Evolutionary conservation across 53 echinoderm and acorn worm genomes (phyloP).

Genomic region (Arbacia lixula): DNA sequence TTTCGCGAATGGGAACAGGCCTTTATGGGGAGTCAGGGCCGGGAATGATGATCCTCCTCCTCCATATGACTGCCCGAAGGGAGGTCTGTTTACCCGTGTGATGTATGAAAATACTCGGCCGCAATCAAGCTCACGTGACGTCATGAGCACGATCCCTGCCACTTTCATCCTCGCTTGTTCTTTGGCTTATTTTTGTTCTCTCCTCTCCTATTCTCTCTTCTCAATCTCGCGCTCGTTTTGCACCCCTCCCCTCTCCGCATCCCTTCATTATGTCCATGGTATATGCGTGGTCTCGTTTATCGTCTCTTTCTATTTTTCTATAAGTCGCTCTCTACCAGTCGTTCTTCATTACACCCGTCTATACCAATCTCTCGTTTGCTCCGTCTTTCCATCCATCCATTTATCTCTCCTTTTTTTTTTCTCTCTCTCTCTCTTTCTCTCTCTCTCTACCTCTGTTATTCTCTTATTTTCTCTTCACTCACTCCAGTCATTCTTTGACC

Average conservation of each 20-base stretch:
- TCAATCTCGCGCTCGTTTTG: too few relatives aligned
- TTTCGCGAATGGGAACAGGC: too few relatives aligned
- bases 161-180: too few relatives aligned
- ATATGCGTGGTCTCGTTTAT: not conserved
- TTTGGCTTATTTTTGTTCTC: constrained; percentile 14
- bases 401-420: not conserved
- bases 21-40: too few relatives aligned
- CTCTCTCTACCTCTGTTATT: not conserved
- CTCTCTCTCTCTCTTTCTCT: constrained; percentile 4
- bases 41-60: too few relatives aligned
- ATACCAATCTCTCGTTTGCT: not conserved
- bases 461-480: not conserved
- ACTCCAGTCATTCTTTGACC: not conserved
- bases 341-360: too few relatives aligned
- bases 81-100: constrained; percentile 7
- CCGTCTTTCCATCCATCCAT: not conserved
- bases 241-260: not conserved
- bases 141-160: not conserved
- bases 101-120: constrained; percentile 2
- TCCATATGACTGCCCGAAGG: not conserved
- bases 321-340: too few relatives aligned
- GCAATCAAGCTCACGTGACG: not conserved
- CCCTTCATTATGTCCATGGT: not conserved
- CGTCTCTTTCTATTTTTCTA: not conserved
- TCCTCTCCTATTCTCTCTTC: not conserved